Conservation (phyloP, 2,797 vertebrate genomes). For the Myoxocephalus aenaeus region DNA sequence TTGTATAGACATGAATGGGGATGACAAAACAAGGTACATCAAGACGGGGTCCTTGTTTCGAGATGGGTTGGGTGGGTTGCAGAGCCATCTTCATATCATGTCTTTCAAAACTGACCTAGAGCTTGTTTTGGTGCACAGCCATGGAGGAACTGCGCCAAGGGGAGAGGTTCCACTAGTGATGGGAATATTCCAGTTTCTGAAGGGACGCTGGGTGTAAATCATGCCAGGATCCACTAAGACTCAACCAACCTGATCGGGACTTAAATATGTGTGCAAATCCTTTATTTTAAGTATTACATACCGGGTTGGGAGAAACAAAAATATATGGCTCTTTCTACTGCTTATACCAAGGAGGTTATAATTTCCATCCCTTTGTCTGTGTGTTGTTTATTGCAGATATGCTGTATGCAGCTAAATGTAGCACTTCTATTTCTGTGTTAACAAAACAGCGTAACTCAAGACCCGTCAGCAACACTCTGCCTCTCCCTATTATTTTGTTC, state of each 20-base stretch:
- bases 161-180: neutral
- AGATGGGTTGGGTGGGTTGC: neutral
- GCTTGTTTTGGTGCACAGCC: neutral
- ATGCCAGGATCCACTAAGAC: slow-evolving; percentile 3
- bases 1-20: no score
- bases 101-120: neutral
- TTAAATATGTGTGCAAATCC: neutral
- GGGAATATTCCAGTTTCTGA: neutral
- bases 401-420: neutral
- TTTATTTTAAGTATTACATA: slow-evolving; percentile 7
- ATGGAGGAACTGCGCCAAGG: neutral
- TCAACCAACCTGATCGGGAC: neutral
- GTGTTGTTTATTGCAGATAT: slow-evolving; percentile 7
- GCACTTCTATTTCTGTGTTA: neutral
- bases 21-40: neutral
- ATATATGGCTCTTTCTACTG: no score
- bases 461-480: neutral
- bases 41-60: neutral
- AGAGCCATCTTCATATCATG: neutral
- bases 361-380: neutral
- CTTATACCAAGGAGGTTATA: neutral
- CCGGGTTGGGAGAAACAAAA: neutral
- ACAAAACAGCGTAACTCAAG: slow-evolving; percentile 1
- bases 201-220: slow-evolving; percentile 10
- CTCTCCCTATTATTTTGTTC: slow-evolving; percentile 10